Base-by-base conservation (phyloP, 1,140 invertebrate species). In the Euura saliciscinereae region DNA sequence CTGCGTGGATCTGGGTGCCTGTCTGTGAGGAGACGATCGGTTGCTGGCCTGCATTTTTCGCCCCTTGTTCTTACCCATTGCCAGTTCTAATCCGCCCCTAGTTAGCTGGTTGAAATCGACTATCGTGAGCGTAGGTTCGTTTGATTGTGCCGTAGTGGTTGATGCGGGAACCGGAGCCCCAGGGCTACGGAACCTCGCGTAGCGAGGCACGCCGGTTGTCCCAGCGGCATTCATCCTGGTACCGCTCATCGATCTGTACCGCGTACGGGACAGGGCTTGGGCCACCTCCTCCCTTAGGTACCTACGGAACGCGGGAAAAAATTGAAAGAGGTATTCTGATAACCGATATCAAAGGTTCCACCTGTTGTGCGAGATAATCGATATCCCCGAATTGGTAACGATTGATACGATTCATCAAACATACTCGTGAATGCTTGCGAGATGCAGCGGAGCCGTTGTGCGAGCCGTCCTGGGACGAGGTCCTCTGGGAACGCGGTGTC, bases 71-170 rank as follows among this genome's bases (percentile, higher is more conserved):
- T 77, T 80, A 67, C 78, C 79, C 43, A 79, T 83, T 7, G 87
- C 86, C 10, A 84, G 79, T 43, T 90, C 90, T 45, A 92, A 82
- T 71, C 90, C 90, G 51, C 89, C 89, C 67, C 90, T 85, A 2
- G 91, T 91, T 78, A 93, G 88, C 81, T 91, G 87, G 87, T 93
- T 93, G 80, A 93, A 91, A 87, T 93, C 92, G 78, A 93, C 93
- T 76, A 93, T 93, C 42, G 91, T 90, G 71, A 93, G 88, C 77
- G 89, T 90, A 5, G 92, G 72, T 51, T 45, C 72, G 73, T 68
- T 71, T 44, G 66, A 66, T 46, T 72, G 6, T 46, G 66, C 59
- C 43, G 64, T 64, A 3, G 42, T 65, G 43, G 46, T 66, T 71
- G 68, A 68, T 68, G 76, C 78, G 74, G 78, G 78, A 74, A 76